phyloP scores from a whole-genome alignment of 2,888 invertebrate species.

The Tethea ocularis region DNA sequence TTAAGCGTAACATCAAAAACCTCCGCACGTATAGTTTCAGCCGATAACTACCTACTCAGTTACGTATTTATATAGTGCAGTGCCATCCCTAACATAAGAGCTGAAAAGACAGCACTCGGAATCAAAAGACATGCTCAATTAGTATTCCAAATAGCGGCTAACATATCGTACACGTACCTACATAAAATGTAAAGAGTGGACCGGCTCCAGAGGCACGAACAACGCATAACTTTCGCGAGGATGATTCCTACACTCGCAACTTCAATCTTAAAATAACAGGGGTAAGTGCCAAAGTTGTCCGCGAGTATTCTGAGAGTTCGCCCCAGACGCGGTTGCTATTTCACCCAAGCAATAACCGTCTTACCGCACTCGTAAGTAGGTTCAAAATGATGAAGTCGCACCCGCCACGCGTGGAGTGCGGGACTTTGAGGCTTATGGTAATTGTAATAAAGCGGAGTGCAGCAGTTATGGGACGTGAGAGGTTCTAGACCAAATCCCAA shows the following conservation, averaged over 20 bases:
- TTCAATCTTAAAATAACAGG: constrained; percentile 67
- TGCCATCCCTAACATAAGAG: constrained; percentile 36
- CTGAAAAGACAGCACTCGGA: constrained; percentile 63
- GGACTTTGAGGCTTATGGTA: constrained; percentile 84
- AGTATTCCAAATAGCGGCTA: constrained; percentile 82
- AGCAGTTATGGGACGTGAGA: constrained; percentile 84
- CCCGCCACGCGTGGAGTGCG: constrained; percentile 72
- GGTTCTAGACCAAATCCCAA: constrained; percentile 85
- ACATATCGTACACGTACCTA: constrained; percentile 77
- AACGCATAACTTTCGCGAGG: constrained; percentile 73
- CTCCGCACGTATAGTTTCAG: constrained; percentile 17
- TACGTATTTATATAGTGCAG: constrained; percentile 32
- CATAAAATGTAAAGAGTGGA: constrained; percentile 82
- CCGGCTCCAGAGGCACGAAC: constrained; percentile 76
- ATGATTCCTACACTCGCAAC: constrained; percentile 54
- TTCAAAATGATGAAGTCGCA: constrained; percentile 80
- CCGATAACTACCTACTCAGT: constrained; percentile 15
- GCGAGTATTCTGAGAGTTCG: constrained; percentile 58
- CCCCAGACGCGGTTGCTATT: constrained; percentile 77
- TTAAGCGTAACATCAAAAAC: constrained; percentile 13
- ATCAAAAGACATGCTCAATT: constrained; percentile 73
- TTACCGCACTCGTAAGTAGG: constrained; percentile 78
- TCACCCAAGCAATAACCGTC: constrained; percentile 81
- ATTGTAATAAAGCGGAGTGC: constrained; percentile 85
- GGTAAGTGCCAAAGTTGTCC: constrained; percentile 72